A percentile compares a stretch with the other conserved stretches of the same genome.
phyloP scores from a whole-genome alignment of 2,888 invertebrate genomes.

The Stenchaetothrips biformis region DNA sequence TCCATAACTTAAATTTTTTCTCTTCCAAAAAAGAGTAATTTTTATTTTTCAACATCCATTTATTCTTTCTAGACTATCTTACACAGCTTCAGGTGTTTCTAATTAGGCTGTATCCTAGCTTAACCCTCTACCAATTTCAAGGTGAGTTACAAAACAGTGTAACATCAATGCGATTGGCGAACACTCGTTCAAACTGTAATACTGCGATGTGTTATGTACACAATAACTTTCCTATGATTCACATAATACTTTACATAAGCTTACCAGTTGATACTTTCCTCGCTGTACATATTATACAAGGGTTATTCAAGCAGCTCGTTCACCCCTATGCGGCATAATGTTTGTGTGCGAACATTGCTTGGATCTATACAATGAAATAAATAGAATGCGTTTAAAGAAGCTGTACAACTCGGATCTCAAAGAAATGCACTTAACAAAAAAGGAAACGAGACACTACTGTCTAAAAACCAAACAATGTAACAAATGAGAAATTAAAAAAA shows the following conservation, averaged over 20 bases:
- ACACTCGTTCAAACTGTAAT: not conserved
- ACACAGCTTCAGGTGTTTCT: too few species aligned
- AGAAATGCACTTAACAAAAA: slow-evolving; percentile 20
- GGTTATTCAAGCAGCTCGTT: slow-evolving; percentile 1
- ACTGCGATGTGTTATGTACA: slow-evolving; percentile 13
- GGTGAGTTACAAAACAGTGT: too few species aligned
- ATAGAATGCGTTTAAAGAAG: not conserved
- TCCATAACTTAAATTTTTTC: slow-evolving; percentile 8
- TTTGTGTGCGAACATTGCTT: slow-evolving; percentile 8
- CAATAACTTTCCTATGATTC: not conserved
- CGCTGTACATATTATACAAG: slow-evolving; percentile 19
- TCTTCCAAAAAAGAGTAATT: slow-evolving; percentile 4
- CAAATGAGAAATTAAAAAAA: slow-evolving; percentile 14
- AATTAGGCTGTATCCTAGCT: too few species aligned
- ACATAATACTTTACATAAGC: slow-evolving; percentile 24
- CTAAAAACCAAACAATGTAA: slow-evolving; percentile 19
- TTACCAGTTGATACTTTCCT: not conserved
- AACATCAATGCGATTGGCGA: too few species aligned
- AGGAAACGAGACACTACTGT: slow-evolving; percentile 26
- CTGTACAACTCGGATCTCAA: not conserved
- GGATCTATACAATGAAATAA: slow-evolving; percentile 15
- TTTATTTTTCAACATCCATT: not conserved
- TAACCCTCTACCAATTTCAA: too few species aligned
- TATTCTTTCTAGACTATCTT: too few species aligned
- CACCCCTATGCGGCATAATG: not conserved